Evolutionary conservation across 2,888 invertebrate genomes (phyloP).

Genomic region (Cerceris rybyensis): DNA sequence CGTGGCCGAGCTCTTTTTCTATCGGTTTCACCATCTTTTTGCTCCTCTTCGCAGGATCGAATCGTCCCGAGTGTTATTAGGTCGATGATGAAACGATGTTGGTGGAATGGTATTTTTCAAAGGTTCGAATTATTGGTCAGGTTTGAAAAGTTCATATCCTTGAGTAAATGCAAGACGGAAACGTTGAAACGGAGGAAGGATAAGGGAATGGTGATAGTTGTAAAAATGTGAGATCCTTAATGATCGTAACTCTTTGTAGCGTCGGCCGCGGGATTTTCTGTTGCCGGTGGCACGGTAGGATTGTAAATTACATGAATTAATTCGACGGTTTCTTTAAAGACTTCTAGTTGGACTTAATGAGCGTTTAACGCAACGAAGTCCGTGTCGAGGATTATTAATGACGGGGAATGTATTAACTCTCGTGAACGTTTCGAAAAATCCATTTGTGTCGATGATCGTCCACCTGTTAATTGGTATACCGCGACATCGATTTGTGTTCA

Average conservation of each 20-base stretch:
- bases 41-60: not conserved
- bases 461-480: conserved; percentile 9
- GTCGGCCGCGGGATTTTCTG: conserved; percentile 35
- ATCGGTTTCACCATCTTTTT: not conserved
- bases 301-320: conserved; percentile 65
- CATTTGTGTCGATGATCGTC: not conserved
- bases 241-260: conserved; percentile 42
- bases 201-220: not conserved
- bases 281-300: conserved; percentile 44
- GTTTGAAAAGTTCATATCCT: not conserved
- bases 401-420: conserved; percentile 52
- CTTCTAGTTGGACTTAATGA: conserved; percentile 54
- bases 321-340: conserved; percentile 54
- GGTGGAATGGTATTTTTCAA: too few species aligned
- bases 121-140: too few species aligned
- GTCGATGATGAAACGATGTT: too few species aligned
- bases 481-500: not conserved
- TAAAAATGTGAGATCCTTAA: conserved; percentile 32
- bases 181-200: conserved; percentile 11
- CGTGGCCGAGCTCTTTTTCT: conserved; percentile 17
- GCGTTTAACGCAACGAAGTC: conserved; percentile 53
- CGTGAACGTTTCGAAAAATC: conserved; percentile 19
- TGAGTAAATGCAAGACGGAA: conserved; percentile 2
- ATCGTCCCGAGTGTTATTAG: not conserved
- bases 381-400: conserved; percentile 56